Evolutionary conservation across 1,140 invertebrate species (phyloP).

Genomic region (Diploscapter pachys): DNA sequence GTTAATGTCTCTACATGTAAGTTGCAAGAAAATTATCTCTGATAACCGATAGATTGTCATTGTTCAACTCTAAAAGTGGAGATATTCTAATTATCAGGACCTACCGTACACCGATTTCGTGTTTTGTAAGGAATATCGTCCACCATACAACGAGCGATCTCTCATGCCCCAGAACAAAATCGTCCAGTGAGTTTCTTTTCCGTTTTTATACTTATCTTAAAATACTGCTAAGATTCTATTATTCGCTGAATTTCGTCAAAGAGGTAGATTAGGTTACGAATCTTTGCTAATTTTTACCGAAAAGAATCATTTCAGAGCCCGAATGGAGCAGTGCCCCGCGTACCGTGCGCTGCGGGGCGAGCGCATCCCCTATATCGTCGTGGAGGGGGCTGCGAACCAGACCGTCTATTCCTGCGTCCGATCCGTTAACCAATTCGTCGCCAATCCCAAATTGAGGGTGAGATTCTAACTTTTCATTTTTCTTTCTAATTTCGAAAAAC

Average conservation of each 20-base stretch:
- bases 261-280: too few species aligned
- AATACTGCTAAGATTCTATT: too few species aligned
- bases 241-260: too few species aligned
- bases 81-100: constrained; percentile 60
- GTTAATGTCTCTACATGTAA: constrained; percentile 61
- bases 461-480: not conserved
- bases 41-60: too few species aligned
- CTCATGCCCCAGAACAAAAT: constrained; percentile 88
- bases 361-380: constrained; percentile 84
- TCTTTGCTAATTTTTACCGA: too few species aligned
- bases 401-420: constrained; percentile 79
- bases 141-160: constrained; percentile 78
- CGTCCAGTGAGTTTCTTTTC: constrained; percentile 69
- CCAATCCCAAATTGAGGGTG: constrained; percentile 32
- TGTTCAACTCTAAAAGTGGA: too few species aligned
- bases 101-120: constrained; percentile 77
- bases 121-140: constrained; percentile 88
- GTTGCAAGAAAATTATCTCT: too few species aligned
- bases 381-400: constrained; percentile 72
- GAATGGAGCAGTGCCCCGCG: too few species aligned
- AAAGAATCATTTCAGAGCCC: too few species aligned
- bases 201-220: too few species aligned
- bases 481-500: constrained; percentile 63
- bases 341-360: constrained; percentile 73
- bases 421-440: constrained; percentile 72